Evolutionary conservation across 2,113 vertebrate species (phyloP).

Genomic region (Tetrax tetrax): DNA sequence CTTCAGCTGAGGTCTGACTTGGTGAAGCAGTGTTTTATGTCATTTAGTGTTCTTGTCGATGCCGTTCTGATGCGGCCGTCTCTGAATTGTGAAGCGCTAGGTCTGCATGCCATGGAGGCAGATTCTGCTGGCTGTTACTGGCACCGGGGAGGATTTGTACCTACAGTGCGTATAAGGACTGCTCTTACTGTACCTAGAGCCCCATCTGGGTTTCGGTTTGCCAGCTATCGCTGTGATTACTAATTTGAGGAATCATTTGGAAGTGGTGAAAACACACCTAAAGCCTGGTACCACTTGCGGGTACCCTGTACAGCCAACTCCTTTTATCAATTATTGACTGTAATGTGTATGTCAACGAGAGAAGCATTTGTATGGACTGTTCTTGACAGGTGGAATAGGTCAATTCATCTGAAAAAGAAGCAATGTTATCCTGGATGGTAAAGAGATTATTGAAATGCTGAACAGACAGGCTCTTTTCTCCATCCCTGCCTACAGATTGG

Average conservation of each 20-base stretch:
- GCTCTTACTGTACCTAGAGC: neutral
- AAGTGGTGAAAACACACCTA: neutral
- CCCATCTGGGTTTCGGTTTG: neutral
- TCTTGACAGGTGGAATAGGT: neutral
- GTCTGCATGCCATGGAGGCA: neutral
- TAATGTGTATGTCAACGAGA: neutral
- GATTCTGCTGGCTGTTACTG: neutral
- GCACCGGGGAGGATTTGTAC: no score
- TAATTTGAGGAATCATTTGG: neutral
- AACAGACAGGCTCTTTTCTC: neutral
- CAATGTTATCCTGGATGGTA: neutral
- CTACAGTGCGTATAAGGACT: rapidly evolving
- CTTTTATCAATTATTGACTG: neutral
- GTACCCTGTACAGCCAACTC: neutral
- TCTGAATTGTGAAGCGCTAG: neutral
- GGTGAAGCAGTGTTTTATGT: neutral
- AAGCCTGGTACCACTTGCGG: neutral
- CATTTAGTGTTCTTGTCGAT: no score
- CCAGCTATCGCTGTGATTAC: neutral
- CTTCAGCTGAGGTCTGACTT: neutral
- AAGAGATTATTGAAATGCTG: neutral
- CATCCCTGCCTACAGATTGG: neutral
- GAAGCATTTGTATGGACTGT: conserved; percentile 8
- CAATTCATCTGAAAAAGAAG: conserved; percentile 30
- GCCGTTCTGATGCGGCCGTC: neutral